phyloP scores from a whole-genome alignment of 2,797 vertebrate species.

The Alfaro cultratus region DNA sequence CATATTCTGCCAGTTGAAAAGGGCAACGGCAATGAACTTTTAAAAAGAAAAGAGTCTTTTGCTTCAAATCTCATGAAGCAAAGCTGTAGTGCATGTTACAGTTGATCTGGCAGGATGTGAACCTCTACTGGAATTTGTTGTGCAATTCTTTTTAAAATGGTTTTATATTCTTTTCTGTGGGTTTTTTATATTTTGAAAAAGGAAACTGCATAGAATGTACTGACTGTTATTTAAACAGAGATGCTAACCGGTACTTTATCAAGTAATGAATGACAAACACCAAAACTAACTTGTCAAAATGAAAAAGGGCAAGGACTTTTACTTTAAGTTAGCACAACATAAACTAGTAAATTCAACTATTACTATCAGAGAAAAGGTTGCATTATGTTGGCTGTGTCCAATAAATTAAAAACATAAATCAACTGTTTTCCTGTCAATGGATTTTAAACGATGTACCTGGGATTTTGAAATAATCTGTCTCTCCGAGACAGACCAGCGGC shows the following conservation, averaged over 20 bases:
- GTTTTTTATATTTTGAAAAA: neutral
- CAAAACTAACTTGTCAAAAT: neutral
- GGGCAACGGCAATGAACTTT: neutral
- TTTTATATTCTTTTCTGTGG: neutral
- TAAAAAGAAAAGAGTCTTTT: neutral
- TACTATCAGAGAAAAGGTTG: neutral
- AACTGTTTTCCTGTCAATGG: neutral
- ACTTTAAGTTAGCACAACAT: neutral
- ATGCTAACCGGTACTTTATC: neutral
- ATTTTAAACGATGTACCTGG: neutral
- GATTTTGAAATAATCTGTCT: neutral
- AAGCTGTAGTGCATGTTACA: neutral
- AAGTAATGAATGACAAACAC: neutral
- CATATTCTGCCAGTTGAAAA: neutral
- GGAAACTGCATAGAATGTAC: neutral
- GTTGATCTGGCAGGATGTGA: neutral
- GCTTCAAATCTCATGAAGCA: neutral
- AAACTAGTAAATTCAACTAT: neutral
- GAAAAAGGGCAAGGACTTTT: neutral
- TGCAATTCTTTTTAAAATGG: neutral
- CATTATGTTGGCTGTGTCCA: neutral
- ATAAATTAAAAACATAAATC: neutral
- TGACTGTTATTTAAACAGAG: neutral
- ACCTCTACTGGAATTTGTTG: neutral
- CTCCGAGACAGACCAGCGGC: no score